Evolutionary conservation across 2,797 vertebrate species (phyloP), one percentile per base, ranked within the genome.

Genomic region (Serranus cabrilla): DNA sequence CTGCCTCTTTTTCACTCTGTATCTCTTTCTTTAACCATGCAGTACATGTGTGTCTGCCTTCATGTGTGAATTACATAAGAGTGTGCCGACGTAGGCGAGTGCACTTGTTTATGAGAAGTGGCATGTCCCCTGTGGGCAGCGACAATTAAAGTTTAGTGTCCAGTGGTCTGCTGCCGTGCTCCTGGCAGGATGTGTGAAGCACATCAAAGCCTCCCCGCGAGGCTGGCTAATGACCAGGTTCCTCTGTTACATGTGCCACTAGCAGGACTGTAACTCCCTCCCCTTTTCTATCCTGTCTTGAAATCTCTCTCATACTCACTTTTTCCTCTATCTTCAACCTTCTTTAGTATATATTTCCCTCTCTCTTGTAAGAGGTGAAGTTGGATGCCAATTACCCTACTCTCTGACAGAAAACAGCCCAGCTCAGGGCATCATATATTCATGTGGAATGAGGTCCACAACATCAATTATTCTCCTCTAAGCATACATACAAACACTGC

Each of bases 381-480:
- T 85, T 60, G 23, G 65, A 71, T 86, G 75, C 82, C 85, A 91
- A 82, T 91, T 86, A 85, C 64, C 54, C 71, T 52, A 39, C 50
- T 80, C 18, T 70, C 80, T 65, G 66, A 74, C 49, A 75, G 75
- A 85, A 84, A 82, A 79, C 76, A 77, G 40, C 61, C 40, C 27
- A 67, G 75, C 82, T 78, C 74, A 78, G 79, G 46, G 64, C 66
- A 87, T 93, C 84, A 76, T 76, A 83, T 81, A 90, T 90, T 86
- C 68, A 87, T 89, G 63, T 58, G 61, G 25, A 85, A 74, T 52
- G 60, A 85, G 78, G 69, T 81, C 60, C 71, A 60, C 52, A 55
- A 39, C 87, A 88, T 90, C 73, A 92, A 85, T 87, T 88, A 91
- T 90, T 93, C 81, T 76, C 40, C 69, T 90, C 74, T 59, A 74